phyloP scores from a whole-genome alignment of 2,888 invertebrate species.

The Oscheius sp. region DNA sequence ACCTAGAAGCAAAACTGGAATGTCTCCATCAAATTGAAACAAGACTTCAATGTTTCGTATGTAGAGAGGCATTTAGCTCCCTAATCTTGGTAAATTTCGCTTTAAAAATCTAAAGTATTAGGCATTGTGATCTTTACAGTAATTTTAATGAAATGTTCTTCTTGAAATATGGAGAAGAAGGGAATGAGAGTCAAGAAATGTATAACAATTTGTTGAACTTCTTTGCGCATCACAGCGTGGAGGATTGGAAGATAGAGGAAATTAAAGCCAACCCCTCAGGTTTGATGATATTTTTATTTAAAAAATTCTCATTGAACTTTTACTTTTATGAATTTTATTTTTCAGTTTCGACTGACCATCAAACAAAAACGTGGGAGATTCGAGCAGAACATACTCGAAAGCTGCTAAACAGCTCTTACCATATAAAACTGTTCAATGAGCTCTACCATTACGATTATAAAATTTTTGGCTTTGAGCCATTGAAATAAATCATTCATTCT shows the following conservation, averaged over 20 bases:
- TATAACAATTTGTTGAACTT: background rate
- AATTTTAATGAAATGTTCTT: background rate
- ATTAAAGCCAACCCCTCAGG: no score
- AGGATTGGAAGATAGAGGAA: background rate
- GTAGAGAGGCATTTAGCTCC: conserved; percentile 19
- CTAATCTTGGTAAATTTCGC: background rate
- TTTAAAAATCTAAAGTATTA: no score
- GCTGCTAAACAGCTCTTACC: background rate
- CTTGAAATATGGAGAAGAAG: background rate
- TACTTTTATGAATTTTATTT: no score
- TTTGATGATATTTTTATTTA: no score
- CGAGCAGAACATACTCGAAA: no score
- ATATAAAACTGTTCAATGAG: background rate
- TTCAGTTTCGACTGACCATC: no score
- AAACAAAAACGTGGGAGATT: no score
- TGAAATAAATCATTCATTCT: no score
- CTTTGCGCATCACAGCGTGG: background rate
- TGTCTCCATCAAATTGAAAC: background rate
- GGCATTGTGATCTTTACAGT: conserved; percentile 6
- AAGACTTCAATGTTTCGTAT: background rate
- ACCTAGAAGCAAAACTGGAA: background rate
- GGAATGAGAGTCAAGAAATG: background rate
- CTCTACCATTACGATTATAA: conserved; percentile 2
- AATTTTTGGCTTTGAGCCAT: conserved; percentile 5
- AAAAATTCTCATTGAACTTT: no score